Base-by-base conservation (phyloP, 2,888 invertebrate genomes). In the Thereva nobilitata region DNA sequence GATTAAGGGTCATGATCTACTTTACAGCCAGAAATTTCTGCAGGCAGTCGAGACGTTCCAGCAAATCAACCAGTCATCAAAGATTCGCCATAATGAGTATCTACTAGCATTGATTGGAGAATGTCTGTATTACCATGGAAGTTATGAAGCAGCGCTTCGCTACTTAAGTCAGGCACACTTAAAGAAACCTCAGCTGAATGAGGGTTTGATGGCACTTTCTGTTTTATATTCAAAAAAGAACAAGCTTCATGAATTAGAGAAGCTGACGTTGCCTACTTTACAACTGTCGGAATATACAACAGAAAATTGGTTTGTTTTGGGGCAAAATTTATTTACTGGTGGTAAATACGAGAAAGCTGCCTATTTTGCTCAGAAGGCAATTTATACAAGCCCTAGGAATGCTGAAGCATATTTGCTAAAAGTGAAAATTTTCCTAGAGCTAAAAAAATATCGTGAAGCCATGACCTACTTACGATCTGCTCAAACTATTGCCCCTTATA, bases 291-390 rank as follows among this genome's bases (percentile, higher is more conserved):
- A 88, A 72, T 83, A 83, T 63, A 83, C 83, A 2, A 83, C 88
- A 4, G 89, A 90, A 74, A 87, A 90, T 66, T 93, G 92, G 87
- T 86, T 91, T 63, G 88, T 89, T 0, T 84, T 90, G 77, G 91
- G 90, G 1, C 91, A 91, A 78, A 85, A 86, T 59, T 85, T 88
- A 71, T 86, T 86, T 74, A 83, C 86, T 0, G 82, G 59, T 10
- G 66, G 63, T 69, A 88, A 89, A 73, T 84, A 85, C 67, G 87
- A 86, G 23, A 86, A 88, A 74, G 89, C 91, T 1, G 84, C 87
- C 2, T 88, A 87, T 75, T 89, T 91, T 76, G 88, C 88, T 1
- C 87, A 89, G 67, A 90, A 91, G 82, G 89, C 91, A 0, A 84
- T 87, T 69, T 82, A 83, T 9, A 74, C 89, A 44, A 86, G 87